These are phyloP conservation scores for Ophiothrix spiculata DNA, from an alignment of 35 echinoderm and acorn worm genomes.

Conservation along the genomic window DNA sequence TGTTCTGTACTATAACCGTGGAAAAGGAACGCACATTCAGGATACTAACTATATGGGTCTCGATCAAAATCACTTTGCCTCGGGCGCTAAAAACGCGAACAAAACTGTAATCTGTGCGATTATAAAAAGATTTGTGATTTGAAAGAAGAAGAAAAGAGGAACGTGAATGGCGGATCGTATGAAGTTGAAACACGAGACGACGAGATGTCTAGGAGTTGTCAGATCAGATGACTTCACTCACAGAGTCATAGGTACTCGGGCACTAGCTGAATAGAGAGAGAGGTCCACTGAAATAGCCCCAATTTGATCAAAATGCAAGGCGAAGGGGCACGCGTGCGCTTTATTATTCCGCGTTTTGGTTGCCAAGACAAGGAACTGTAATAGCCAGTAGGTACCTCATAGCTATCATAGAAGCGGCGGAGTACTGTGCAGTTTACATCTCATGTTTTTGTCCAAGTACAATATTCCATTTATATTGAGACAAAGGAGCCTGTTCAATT, in stretches of 20 bases:
- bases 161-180: conserved; percentile 3
- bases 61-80: background rate
- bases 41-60: too few species aligned
- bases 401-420: too few species aligned
- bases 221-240: conserved; percentile 6
- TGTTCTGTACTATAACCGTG: too few species aligned
- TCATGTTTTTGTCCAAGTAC: too few species aligned
- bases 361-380: background rate
- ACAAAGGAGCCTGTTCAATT: too few species aligned
- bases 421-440: too few species aligned
- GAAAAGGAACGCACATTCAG: too few species aligned
- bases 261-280: background rate
- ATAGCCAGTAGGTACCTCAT: background rate
- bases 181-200: conserved; percentile 3
- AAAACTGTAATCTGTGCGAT: conserved; percentile 15
- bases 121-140: conserved; percentile 4
- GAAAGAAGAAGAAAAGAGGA: background rate
- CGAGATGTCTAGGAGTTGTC: conserved; percentile 1
- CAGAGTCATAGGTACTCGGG: background rate
- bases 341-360: background rate
- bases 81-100: conserved; percentile 8
- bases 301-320: conserved; percentile 4
- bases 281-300: background rate
- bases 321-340: conserved; percentile 5
- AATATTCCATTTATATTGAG: too few species aligned